Percentiles rank a stretch among this genome's conserved stretches.
These are phyloP conservation scores for Clostera curtula DNA, from an alignment of 2,888 invertebrate species.

Conservation along the genomic window DNA sequence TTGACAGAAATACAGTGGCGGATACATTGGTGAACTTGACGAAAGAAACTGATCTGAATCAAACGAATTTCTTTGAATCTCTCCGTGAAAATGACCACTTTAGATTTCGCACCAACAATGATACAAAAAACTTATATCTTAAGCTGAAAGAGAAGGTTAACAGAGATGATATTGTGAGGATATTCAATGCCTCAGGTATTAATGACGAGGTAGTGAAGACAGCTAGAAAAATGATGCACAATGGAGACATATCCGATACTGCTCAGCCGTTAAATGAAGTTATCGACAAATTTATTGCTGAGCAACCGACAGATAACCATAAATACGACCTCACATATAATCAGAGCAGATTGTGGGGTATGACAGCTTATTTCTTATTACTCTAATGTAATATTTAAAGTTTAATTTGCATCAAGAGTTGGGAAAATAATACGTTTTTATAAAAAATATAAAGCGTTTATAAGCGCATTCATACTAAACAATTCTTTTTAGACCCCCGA, in stretches of 20 bases:
- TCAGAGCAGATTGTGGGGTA: slow-evolving; percentile 55
- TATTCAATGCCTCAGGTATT: slow-evolving; percentile 30
- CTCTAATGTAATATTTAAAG: not conserved
- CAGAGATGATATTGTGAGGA: slow-evolving; percentile 48
- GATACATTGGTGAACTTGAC: slow-evolving; percentile 36
- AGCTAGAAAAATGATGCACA: slow-evolving; percentile 39
- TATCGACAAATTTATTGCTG: slow-evolving; percentile 48
- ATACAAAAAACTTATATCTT: slow-evolving; percentile 44
- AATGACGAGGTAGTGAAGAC: slow-evolving; percentile 28
- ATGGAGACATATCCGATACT: slow-evolving; percentile 14
- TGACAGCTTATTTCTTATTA: slow-evolving; percentile 5
- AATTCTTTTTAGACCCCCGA: slow-evolving; percentile 64
- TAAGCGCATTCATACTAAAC: too few relatives aligned
- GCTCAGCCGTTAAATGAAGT: slow-evolving; percentile 33
- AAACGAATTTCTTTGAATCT: slow-evolving; percentile 47
- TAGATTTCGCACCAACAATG: slow-evolving; percentile 26
- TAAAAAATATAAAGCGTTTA: too few relatives aligned
- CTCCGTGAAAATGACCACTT: slow-evolving; percentile 45
- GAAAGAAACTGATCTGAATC: slow-evolving; percentile 31
- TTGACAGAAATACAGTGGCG: slow-evolving; percentile 35
- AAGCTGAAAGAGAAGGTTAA: slow-evolving; percentile 57
- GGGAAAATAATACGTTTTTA: too few relatives aligned
- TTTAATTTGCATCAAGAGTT: too few relatives aligned
- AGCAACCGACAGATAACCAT: slow-evolving; percentile 42
- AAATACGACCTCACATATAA: slow-evolving; percentile 26